phyloP scores from a whole-genome alignment of 2,113 vertebrate genomes.

The Procavia capensis region DNA sequence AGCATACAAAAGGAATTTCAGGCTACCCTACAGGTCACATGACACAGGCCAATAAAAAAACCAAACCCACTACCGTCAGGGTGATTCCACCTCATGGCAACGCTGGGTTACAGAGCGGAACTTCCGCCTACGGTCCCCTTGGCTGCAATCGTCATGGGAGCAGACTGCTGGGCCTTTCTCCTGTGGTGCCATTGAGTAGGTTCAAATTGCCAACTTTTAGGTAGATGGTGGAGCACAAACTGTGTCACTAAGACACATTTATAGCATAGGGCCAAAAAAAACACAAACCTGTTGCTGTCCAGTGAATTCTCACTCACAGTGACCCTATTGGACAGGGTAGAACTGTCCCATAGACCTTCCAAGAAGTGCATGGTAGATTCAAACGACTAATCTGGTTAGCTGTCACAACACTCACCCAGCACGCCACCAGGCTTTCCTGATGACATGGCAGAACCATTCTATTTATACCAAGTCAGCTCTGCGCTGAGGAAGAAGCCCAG shows the following conservation, averaged over 20 bases:
- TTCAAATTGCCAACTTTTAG: not conserved
- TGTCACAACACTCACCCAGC: too few relatives aligned
- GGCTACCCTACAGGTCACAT: not conserved
- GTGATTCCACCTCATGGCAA: not conserved
- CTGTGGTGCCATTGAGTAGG: not conserved
- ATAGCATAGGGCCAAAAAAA: too few relatives aligned
- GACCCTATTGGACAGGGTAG: too few relatives aligned
- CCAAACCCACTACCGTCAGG: not conserved
- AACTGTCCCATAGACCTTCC: too few relatives aligned
- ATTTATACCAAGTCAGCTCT: not conserved
- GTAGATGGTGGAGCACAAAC: not conserved
- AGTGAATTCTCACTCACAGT: too few relatives aligned
- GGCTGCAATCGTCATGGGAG: not conserved
- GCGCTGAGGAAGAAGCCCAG: not conserved
- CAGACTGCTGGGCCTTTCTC: not conserved
- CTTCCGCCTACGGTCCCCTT: not conserved
- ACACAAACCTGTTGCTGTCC: too few relatives aligned
- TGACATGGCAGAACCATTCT: not conserved
- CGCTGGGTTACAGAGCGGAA: not conserved
- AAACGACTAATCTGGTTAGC: too few relatives aligned
- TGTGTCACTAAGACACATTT: not conserved
- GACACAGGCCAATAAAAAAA: not conserved
- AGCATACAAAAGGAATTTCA: not conserved
- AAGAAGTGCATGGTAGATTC: too few relatives aligned
- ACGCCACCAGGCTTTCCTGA: too few relatives aligned